Evolutionary conservation across 2,797 vertebrate species (phyloP).

Genomic region (Malacoraja senta): DNA sequence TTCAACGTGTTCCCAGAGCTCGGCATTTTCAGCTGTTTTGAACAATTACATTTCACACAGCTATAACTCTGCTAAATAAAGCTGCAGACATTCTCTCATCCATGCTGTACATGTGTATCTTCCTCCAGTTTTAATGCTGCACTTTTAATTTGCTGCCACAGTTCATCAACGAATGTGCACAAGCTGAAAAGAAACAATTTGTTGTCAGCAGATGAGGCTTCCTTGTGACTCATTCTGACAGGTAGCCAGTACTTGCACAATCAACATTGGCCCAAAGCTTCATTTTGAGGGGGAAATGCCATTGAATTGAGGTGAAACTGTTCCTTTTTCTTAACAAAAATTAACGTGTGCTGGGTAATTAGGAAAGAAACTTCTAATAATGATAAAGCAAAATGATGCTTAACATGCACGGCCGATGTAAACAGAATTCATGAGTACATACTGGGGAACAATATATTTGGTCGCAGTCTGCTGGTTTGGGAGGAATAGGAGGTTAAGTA

Average conservation of each 20-base stretch:
- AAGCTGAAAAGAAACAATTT: conserved; percentile 46
- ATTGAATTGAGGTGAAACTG: conserved; percentile 8
- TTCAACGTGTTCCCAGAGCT: background rate
- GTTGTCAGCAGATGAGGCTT: conserved; percentile 52
- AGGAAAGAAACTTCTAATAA: background rate
- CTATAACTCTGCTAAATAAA: conserved; percentile 7
- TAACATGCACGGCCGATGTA: background rate
- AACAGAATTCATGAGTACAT: background rate
- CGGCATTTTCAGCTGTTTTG: background rate
- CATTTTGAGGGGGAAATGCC: background rate
- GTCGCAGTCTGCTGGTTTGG: background rate
- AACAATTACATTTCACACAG: background rate
- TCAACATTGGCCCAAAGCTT: conserved; percentile 15
- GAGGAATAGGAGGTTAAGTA: background rate
- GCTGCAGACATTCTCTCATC: conserved; percentile 40
- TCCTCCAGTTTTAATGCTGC: conserved; percentile 49
- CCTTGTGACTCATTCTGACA: conserved; percentile 59
- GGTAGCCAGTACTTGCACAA: conserved; percentile 46
- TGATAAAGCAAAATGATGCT: background rate
- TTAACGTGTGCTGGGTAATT: background rate
- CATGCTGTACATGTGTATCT: conserved; percentile 41
- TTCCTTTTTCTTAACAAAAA: background rate
- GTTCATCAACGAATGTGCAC: conserved; percentile 50
- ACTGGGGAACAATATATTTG: background rate
- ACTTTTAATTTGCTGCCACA: conserved; percentile 70